These are phyloP conservation scores for Mantis religiosa DNA, from an alignment of 2,888 invertebrate species.

Conservation along the genomic window DNA sequence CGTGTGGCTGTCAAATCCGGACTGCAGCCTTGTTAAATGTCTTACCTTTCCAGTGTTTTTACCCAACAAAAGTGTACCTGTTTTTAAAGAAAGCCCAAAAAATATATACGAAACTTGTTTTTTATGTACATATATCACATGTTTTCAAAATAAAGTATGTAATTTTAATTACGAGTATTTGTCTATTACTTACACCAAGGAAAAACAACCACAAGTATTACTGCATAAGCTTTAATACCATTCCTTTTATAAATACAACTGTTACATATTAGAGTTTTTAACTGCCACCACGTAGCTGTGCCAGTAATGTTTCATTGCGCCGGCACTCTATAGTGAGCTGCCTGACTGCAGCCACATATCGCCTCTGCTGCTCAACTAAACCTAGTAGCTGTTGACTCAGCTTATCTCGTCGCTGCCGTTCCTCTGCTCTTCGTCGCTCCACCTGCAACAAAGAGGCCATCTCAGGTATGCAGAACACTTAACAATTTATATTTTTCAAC, in stretches of 20 bases:
- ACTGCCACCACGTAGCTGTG: slow-evolving; percentile 37
- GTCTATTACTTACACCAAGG: neutral
- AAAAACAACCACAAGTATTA: neutral
- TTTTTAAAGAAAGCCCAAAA: neutral
- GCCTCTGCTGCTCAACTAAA: slow-evolving; percentile 66
- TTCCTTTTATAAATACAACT: neutral
- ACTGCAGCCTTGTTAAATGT: neutral
- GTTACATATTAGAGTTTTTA: neutral
- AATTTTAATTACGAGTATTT: slow-evolving; percentile 5
- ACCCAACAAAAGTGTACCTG: slow-evolving; percentile 10
- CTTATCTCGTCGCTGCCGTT: slow-evolving; percentile 63
- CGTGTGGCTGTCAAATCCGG: neutral
- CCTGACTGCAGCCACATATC: slow-evolving; percentile 71
- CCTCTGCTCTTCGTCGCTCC: slow-evolving; percentile 58
- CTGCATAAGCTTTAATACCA: neutral
- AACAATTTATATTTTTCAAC: too few relatives aligned
- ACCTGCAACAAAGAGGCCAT: slow-evolving; percentile 38
- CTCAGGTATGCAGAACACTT: too few relatives aligned
- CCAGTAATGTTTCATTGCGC: slow-evolving; percentile 59
- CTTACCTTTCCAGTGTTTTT: neutral
- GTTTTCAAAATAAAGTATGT: slow-evolving; percentile 26
- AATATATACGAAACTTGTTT: slow-evolving; percentile 12
- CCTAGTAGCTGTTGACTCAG: slow-evolving; percentile 57
- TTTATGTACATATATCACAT: slow-evolving; percentile 25
- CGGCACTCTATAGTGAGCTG: slow-evolving; percentile 72